Percentiles rank a stretch among this genome's conserved stretches.
These are phyloP conservation scores for Drosophila gaucha DNA, from an alignment of 2,888 invertebrate genomes.

Conservation along the genomic window DNA sequence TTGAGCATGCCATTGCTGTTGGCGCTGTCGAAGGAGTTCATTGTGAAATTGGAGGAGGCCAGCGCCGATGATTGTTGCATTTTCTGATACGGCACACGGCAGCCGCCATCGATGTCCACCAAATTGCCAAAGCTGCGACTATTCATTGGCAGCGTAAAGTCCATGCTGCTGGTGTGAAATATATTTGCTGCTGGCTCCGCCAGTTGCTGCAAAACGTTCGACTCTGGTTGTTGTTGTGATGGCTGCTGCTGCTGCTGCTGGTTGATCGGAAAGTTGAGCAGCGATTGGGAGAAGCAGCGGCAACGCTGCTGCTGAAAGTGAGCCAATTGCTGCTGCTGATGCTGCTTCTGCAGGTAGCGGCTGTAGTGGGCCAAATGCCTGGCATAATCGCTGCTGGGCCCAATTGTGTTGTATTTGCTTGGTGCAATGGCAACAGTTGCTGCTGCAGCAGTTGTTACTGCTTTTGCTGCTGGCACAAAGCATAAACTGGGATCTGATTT, in stretches of 20 bases:
- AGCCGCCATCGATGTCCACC: constrained; percentile 75
- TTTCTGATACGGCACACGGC: constrained; percentile 82
- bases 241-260: constrained; percentile 52
- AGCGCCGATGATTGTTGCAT: constrained; percentile 63
- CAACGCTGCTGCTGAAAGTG: constrained; percentile 79
- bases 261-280: constrained; percentile 83
- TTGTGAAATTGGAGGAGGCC: constrained; percentile 74
- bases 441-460: constrained; percentile 36
- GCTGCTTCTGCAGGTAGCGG: constrained; percentile 78
- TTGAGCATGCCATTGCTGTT: constrained; percentile 75
- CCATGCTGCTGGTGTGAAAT: constrained; percentile 76
- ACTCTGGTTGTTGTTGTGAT: constrained; percentile 37
- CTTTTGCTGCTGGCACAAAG: constrained; percentile 63
- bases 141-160: constrained; percentile 68
- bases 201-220: constrained; percentile 36
- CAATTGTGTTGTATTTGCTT: constrained; percentile 84
- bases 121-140: constrained; percentile 82
- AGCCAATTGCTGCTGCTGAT: constrained; percentile 78
- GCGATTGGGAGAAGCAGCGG: constrained; percentile 84
- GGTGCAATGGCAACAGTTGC: constrained; percentile 50
- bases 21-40: constrained; percentile 78
- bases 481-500: constrained; percentile 80
- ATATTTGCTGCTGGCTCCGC: constrained; percentile 54
- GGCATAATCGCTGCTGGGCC: constrained; percentile 84
- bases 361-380: constrained; percentile 82